A percentile compares a stretch with the other conserved stretches of the same genome.
These are phyloP conservation scores for Acrobasis consociella DNA, from an alignment of 2,888 invertebrate species.

Conservation along the genomic window DNA sequence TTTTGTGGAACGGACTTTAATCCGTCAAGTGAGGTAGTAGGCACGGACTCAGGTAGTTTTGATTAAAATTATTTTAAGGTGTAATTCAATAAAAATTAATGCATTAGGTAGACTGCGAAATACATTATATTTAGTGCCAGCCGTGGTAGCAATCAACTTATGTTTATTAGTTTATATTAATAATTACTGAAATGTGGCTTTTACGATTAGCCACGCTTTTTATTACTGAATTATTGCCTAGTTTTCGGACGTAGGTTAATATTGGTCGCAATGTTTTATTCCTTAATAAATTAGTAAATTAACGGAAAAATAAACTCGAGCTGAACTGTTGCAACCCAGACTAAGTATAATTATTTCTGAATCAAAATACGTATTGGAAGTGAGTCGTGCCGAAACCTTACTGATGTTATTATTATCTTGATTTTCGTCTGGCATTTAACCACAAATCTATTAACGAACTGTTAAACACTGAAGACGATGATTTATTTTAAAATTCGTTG, in stretches of 20 bases:
- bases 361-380: conserved; percentile 6
- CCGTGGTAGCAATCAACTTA: not conserved
- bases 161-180: not conserved
- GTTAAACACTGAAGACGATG: conserved; percentile 37
- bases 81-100: conserved; percentile 13
- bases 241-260: conserved; percentile 1
- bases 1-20: conserved; percentile 67
- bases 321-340: conserved; percentile 2
- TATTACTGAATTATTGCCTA: not conserved
- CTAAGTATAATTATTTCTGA: conserved; percentile 12
- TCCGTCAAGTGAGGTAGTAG: conserved; percentile 58
- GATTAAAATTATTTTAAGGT: conserved; percentile 36
- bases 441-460: conserved; percentile 45
- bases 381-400: conserved; percentile 23
- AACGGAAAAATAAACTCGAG: conserved; percentile 8
- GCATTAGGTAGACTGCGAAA: too few species aligned
- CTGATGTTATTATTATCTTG: conserved; percentile 31
- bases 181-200: not conserved
- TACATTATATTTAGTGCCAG: too few species aligned
- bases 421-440: conserved; percentile 43
- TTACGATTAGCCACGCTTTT: conserved; percentile 1
- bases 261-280: conserved; percentile 6
- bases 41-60: conserved; percentile 63
- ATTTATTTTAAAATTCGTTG: conserved; percentile 51
- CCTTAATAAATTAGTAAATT: conserved; percentile 11